phyloP scores from a whole-genome alignment of 2,888 invertebrate species.

The Chymomyza fuscimana region DNA sequence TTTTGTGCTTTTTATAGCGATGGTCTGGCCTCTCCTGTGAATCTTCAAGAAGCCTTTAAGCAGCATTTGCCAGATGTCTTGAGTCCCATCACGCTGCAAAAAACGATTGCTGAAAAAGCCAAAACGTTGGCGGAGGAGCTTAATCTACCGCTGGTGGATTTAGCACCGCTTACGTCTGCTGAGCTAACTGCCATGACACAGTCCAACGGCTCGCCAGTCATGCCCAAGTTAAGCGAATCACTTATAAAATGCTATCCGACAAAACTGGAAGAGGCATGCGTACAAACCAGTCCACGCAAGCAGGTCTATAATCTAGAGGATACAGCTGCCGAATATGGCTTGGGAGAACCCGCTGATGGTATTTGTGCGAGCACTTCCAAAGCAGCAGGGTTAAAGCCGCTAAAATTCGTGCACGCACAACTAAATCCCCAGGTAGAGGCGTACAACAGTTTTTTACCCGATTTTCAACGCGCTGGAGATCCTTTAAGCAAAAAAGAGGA shows the following conservation, averaged over 20 bases:
- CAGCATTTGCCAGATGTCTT: constrained; percentile 81
- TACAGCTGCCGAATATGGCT: constrained; percentile 39
- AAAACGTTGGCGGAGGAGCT: constrained; percentile 80
- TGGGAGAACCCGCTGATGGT: constrained; percentile 70
- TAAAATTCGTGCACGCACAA: constrained; percentile 61
- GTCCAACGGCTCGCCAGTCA: constrained; percentile 22
- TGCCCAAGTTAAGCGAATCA: constrained; percentile 31
- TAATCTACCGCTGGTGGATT: constrained; percentile 68
- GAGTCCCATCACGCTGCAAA: constrained; percentile 85
- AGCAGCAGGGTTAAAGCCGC: constrained; percentile 9
- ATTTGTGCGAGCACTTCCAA: constrained; percentile 47
- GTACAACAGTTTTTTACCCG: constrained; percentile 68
- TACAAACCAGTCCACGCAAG: constrained; percentile 70
- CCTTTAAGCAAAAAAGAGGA: constrained; percentile 43
- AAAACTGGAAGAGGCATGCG: constrained; percentile 63
- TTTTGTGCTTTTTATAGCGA: constrained; percentile 35
- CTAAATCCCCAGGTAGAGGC: constrained; percentile 48
- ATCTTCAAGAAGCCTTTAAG: constrained; percentile 56
- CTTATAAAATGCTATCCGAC: constrained; percentile 54
- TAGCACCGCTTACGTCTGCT: constrained; percentile 64
- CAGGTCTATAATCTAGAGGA: constrained; percentile 54
- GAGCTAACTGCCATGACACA: constrained; percentile 54
- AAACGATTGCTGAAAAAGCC: constrained; percentile 88
- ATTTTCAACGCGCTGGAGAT: constrained; percentile 68
- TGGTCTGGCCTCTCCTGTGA: constrained; percentile 55